Conservation (phyloP, 1,140 invertebrate species). For the Pseudomyrmex gracilis region DNA sequence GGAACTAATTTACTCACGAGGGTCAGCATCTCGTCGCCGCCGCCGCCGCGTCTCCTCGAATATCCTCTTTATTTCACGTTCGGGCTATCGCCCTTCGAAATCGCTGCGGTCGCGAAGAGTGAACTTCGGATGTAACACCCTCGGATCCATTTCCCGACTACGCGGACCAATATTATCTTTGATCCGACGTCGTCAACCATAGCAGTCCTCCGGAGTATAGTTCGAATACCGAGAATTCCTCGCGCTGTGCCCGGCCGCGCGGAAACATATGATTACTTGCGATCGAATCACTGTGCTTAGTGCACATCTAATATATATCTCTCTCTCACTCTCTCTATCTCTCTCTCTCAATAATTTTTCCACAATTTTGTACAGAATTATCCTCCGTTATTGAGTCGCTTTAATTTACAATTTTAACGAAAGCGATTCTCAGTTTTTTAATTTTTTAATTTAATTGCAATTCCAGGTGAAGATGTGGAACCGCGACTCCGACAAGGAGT, state of each 20-base stretch:
- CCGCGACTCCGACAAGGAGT: slow-evolving; percentile 82
- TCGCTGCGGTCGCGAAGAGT: slow-evolving; percentile 52
- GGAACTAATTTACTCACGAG: slow-evolving; percentile 75
- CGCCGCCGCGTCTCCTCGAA: slow-evolving; percentile 18
- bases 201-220: slow-evolving; percentile 32
- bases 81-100: slow-evolving; percentile 45
- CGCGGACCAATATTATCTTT: slow-evolving; percentile 57
- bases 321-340: neutral
- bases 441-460: slow-evolving; percentile 19
- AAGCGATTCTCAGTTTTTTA: neutral
- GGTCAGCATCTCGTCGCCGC: slow-evolving; percentile 44
- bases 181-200: slow-evolving; percentile 53
- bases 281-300: slow-evolving; percentile 25
- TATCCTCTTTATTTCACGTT: slow-evolving; percentile 64
- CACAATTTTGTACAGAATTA: neutral
- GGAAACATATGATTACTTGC: slow-evolving; percentile 31
- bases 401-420: neutral
- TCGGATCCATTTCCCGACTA: slow-evolving; percentile 44
- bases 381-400: neutral
- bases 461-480: slow-evolving; percentile 73
- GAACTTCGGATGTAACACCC: slow-evolving; percentile 56
- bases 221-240: slow-evolving; percentile 48
- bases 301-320: too few relatives aligned
- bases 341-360: neutral
- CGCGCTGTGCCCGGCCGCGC: neutral